Evolutionary conservation across 2,888 invertebrate genomes (phyloP).

Genomic region (Trilocha varians): DNA sequence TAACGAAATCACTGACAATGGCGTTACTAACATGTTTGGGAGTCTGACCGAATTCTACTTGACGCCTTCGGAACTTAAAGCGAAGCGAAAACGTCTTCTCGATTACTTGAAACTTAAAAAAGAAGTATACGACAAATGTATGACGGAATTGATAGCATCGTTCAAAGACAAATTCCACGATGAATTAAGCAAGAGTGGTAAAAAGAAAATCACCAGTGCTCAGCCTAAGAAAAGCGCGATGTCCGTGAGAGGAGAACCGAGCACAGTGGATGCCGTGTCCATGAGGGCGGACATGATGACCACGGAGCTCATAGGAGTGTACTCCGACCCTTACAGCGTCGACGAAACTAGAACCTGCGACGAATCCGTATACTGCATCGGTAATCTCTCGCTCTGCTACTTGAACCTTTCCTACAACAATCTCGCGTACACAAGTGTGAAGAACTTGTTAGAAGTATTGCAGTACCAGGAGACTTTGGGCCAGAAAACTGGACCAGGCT

Average conservation of each 20-base stretch:
- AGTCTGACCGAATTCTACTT: slow-evolving; percentile 18
- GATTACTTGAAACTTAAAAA: slow-evolving; percentile 10
- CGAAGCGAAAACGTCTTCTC: slow-evolving; percentile 14
- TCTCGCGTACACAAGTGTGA: slow-evolving; percentile 13
- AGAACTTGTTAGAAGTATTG: slow-evolving; percentile 14
- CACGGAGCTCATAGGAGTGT: slow-evolving; percentile 10
- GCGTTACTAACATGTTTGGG: slow-evolving; percentile 16
- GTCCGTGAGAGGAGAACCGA: neutral
- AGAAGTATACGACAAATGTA: slow-evolving; percentile 9
- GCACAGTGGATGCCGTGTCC: neutral
- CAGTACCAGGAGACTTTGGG: slow-evolving; percentile 11
- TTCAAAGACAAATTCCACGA: slow-evolving; percentile 2
- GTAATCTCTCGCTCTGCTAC: slow-evolving; percentile 18
- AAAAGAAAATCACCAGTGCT: neutral
- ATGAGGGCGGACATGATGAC: slow-evolving; percentile 13
- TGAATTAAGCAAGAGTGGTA: neutral
- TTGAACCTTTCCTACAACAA: slow-evolving; percentile 23
- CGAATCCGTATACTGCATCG: slow-evolving; percentile 13
- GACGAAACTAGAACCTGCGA: slow-evolving; percentile 12
- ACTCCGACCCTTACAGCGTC: slow-evolving; percentile 16
- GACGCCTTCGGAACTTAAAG: slow-evolving; percentile 14
- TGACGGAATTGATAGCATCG: slow-evolving; percentile 8
- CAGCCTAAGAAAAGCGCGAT: neutral
- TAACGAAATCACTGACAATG: slow-evolving; percentile 20
- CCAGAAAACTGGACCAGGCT: slow-evolving; percentile 10